Evolutionary conservation across 2,888 invertebrate genomes (phyloP), one percentile per base, ranked within the genome.

Genomic region (Atethmia centrago): DNA sequence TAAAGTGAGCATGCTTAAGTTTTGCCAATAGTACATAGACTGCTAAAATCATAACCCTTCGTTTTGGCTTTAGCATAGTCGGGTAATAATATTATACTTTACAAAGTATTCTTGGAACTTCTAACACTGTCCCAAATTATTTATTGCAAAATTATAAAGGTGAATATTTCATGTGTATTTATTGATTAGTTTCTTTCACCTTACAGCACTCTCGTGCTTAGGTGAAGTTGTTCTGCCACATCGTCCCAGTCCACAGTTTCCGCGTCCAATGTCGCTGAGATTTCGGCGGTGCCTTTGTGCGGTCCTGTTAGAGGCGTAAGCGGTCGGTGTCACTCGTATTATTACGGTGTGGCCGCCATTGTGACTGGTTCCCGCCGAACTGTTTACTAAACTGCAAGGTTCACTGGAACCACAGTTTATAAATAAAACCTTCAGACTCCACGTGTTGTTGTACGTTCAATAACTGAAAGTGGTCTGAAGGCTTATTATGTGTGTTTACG

Each of bases 271-370:
- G 8, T 51, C 58, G 45, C 72, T 63, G 82, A 88, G 84, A 87
- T 87, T 86, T 87, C 64, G 85, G 69, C 71, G 71, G 49, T 70
- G 80, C 78, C 82, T 84, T 85, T 87, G 87, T 87, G 79, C 47
- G 68, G 71, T 69, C 19, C 79, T 77, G 87, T 85, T 87, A 88
- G 84, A 87, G 84, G 88, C 84, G 73, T 69, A 77, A 82, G 68
- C 78, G 70, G 69, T 42, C 62, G 68, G 73, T 75, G 78, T 81
- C 84, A 75, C 65, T 82, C 63, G 77, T 82, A 66, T 80, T 82
- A 80, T 75, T 81, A 53, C 69, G 40, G 71, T 58, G 71, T 76
- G 66, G 61, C 75, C 78, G 58, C 68, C 65, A 67, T 65, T 80
- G 77, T 82, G 82, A n/a, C 69, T 49, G 28, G 31, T 28, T 45